These are phyloP conservation scores for Paradoxurus hermaphroditus DNA, from an alignment of 2,113 vertebrate species.

Conservation along the genomic window DNA sequence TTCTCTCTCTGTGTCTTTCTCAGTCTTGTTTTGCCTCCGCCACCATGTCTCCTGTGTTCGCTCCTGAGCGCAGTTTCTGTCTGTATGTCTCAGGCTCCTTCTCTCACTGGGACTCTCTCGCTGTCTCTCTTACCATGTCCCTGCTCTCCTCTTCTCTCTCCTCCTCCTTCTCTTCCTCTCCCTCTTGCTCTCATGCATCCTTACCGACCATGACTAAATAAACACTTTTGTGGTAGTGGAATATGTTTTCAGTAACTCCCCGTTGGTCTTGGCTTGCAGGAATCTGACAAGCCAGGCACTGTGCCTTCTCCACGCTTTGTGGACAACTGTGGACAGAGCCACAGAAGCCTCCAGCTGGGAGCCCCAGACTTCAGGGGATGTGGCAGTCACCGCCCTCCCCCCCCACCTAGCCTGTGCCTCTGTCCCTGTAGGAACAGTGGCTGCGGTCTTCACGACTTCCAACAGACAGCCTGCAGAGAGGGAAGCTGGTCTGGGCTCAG, in stretches of 20 bases:
- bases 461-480: fast-evolving
- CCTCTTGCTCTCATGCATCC: conserved; percentile 10
- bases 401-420: not conserved
- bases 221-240: conserved; percentile 58
- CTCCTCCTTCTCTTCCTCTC: conserved; percentile 43
- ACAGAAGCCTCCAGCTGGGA: conserved; percentile 23
- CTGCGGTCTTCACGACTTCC: fast-evolving
- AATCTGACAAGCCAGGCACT: conserved; percentile 68
- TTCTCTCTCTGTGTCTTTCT: not conserved
- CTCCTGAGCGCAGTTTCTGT: not conserved
- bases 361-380: not conserved
- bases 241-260: conserved; percentile 73
- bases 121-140: not conserved
- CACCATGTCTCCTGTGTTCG: not conserved
- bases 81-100: not conserved
- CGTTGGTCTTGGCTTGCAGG: conserved; percentile 73
- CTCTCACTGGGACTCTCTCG: not conserved
- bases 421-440: not conserved
- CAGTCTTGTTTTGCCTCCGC: not conserved
- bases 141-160: not conserved
- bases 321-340: conserved; percentile 60
- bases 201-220: conserved; percentile 72
- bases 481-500: not conserved
- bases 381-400: fast-evolving
- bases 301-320: conserved; percentile 49